Evolutionary conservation across 2,113 vertebrate species (phyloP).

Genomic region (Poicephalus gulielmi): DNA sequence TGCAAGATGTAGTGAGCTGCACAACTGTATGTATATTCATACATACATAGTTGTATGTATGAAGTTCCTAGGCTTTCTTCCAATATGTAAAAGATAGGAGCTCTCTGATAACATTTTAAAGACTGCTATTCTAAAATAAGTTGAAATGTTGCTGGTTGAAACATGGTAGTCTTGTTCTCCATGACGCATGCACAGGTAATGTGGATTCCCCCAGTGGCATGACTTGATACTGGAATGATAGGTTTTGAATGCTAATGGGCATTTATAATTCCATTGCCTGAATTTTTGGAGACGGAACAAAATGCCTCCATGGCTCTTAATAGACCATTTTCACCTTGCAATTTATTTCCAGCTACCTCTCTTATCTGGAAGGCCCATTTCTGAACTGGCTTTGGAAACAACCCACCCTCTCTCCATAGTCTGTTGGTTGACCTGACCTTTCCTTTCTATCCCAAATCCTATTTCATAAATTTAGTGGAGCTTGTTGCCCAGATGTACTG

Average conservation of each 20-base stretch:
- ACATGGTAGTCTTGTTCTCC: neutral
- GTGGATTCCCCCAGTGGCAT: neutral
- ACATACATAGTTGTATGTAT: neutral
- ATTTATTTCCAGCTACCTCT: neutral
- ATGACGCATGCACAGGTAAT: neutral
- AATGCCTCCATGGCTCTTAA: neutral
- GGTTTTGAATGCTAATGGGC: neutral
- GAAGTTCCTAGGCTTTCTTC: neutral
- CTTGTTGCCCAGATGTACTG: fast-evolving
- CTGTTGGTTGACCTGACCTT: neutral
- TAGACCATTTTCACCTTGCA: neutral
- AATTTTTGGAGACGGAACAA: neutral
- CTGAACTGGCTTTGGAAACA: neutral
- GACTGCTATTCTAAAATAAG: neutral
- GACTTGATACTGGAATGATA: neutral
- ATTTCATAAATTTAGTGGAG: neutral
- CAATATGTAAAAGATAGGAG: neutral
- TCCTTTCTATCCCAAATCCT: neutral
- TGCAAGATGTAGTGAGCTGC: neutral
- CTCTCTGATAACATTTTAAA: neutral
- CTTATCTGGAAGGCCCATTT: neutral
- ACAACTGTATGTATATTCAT: neutral
- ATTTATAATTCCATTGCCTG: neutral
- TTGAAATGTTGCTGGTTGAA: neutral
- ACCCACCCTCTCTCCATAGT: fast-evolving